Percentiles rank a stretch among this genome's conserved stretches.
Evolutionary conservation across 2,888 invertebrate genomes (phyloP).

Genomic region (Oasisia sp.): DNA sequence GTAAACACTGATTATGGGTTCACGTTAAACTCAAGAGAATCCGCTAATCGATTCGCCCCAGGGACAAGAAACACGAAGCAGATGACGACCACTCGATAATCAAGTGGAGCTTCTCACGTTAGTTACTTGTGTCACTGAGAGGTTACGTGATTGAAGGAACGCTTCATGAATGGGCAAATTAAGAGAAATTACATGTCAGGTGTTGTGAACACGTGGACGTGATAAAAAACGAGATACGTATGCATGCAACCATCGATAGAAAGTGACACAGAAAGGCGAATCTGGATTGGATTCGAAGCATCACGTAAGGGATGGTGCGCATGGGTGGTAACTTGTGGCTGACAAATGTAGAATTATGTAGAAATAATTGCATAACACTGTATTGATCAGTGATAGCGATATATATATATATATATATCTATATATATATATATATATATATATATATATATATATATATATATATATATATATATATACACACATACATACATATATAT

Average conservation of each 20-base stretch:
- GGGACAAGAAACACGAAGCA: neutral
- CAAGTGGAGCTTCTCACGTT: neutral
- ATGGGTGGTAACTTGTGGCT: neutral
- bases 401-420: too few species aligned
- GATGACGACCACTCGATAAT: neutral
- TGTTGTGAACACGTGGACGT: neutral
- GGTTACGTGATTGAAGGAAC: neutral
- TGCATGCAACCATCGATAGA: neutral
- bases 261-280: neutral
- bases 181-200: neutral
- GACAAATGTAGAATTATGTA: neutral
- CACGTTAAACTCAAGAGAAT: neutral
- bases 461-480: too few species aligned
- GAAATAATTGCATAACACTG: neutral
- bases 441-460: too few species aligned
- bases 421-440: too few species aligned
- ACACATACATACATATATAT: too few species aligned
- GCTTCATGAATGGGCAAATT: neutral
- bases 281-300: neutral
- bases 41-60: neutral
- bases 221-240: neutral
- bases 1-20: neutral
- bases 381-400: too few species aligned
- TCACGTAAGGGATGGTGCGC: neutral
- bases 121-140: neutral